Conservation (phyloP, 1,140 invertebrate genomes). For the Cheumatopsyche charites region DNA sequence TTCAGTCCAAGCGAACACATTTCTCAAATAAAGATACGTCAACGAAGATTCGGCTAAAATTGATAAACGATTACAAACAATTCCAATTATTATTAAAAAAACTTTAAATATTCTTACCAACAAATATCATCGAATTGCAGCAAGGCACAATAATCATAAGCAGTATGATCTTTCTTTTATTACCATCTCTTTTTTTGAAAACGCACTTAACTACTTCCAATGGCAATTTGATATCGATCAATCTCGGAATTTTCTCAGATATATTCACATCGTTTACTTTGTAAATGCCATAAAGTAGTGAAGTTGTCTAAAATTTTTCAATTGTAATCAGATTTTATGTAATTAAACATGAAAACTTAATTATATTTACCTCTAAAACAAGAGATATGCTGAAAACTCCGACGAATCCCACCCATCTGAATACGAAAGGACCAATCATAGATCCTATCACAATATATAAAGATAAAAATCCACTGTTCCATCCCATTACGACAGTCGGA, state of each 20-base stretch:
- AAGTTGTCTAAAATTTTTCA: constrained; percentile 45
- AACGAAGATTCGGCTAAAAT: constrained; percentile 57
- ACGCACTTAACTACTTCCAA: constrained; percentile 56
- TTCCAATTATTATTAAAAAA: background rate
- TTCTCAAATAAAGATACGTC: constrained; percentile 58
- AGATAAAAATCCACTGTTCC: constrained; percentile 56
- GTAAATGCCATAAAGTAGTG: constrained; percentile 52
- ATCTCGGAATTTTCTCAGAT: constrained; percentile 37
- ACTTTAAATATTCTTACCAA: constrained; percentile 49
- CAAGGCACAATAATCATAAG: constrained; percentile 56
- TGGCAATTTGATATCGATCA: constrained; percentile 48
- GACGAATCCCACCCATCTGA: constrained; percentile 56
- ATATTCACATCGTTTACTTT: constrained; percentile 42
- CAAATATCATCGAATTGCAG: constrained; percentile 55
- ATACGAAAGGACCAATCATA: constrained; percentile 54
- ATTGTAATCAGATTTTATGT: constrained; percentile 6
- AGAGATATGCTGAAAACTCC: constrained; percentile 60
- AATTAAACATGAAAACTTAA: background rate
- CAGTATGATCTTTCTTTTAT: constrained; percentile 54
- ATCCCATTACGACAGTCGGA: constrained; percentile 58
- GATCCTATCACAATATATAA: constrained; percentile 57
- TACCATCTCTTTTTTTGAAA: constrained; percentile 52
- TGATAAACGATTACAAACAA: constrained; percentile 17
- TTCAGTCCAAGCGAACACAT: constrained; percentile 59
- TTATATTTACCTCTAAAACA: constrained; percentile 55